phyloP scores from a whole-genome alignment of 2,888 invertebrate species.

The Dicyrtomina minuta region DNA sequence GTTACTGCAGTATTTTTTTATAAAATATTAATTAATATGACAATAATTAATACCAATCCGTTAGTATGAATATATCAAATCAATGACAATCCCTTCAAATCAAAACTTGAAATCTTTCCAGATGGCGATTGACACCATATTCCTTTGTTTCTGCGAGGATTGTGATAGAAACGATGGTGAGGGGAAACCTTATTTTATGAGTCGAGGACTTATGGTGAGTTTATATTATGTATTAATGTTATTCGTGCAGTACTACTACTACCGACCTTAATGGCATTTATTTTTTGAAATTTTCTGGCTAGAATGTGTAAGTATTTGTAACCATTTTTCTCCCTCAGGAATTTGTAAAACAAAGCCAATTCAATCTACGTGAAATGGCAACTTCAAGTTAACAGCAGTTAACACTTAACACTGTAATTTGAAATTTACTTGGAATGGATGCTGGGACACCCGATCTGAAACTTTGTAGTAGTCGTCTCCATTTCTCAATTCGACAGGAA shows the following conservation, averaged over 20 bases:
- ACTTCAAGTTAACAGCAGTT: background rate
- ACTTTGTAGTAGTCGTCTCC: too few relatives aligned
- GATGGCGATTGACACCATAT: conserved; percentile 71
- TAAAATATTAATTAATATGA: too few relatives aligned
- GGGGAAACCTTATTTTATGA: conserved; percentile 66
- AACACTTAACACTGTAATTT: too few relatives aligned
- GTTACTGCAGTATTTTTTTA: too few relatives aligned
- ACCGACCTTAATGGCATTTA: too few relatives aligned
- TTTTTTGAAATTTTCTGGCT: background rate
- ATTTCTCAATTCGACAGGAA: too few relatives aligned
- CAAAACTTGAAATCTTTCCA: conserved; percentile 53
- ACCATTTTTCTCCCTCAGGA: conserved; percentile 57
- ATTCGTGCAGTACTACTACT: too few relatives aligned
- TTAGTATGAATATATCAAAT: too few relatives aligned
- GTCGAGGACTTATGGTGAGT: conserved; percentile 64
- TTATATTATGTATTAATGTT: background rate
- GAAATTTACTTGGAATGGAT: too few relatives aligned
- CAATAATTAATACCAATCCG: too few relatives aligned
- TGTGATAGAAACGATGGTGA: conserved; percentile 68
- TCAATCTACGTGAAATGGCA: conserved; percentile 19
- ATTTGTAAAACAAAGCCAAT: conserved; percentile 64
- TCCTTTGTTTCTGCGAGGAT: conserved; percentile 70
- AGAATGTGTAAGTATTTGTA: background rate
- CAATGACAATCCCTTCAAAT: too few relatives aligned
- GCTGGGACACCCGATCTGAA: background rate